Base-by-base conservation (phyloP, 64 coral and sea anemone genomes). In the Dendrophyllia cribrosa region DNA sequence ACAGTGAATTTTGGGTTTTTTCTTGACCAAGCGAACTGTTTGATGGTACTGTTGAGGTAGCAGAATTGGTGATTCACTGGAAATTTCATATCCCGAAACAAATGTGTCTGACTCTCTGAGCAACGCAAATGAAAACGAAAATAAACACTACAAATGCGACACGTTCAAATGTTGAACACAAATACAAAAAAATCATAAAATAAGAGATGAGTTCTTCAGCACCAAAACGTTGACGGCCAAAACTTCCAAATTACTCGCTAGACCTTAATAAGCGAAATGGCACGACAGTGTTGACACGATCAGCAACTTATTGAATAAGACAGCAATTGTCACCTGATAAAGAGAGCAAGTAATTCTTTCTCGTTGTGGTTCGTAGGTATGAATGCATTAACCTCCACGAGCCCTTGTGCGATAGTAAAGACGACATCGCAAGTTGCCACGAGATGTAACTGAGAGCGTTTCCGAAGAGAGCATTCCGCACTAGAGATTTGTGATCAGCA, bases 321-420 rank as follows among this genome's bases (percentile, higher is more conserved):
- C 7, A 66, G 58, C 26, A 82, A 84, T 14, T 68, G 44, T 66
- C 80, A 84, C 80, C 80, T 84, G 80, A 51, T 50, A 14, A 13
- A n/a, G n/a, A 48, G 5, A 4, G 20, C 7, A 68, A 48, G 20
- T 7, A 51, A 23, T 3, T 45, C 44, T 66, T 67, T 66, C 58
- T 45, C 67, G 17, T 48, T 51, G 80, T 51, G 61, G 44, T 50
- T 51, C 44, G 23, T 66, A 56, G 6, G 53, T 43, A 46, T 9
- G 2, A 3, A 72, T 9, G 15, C 9, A 45, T 72, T 6, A 72
- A 72, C 24, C 70, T 72, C 34, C 9, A 14, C 11, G 70, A 45
- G 25, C 66, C 19, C 7, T 69, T 69, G 22, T 12, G 6, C 25
- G 20, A 14, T 24, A 11, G 7, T 9, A 24, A 43, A 51, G 15